Percentiles rank a stretch among this genome's conserved stretches.
These are phyloP conservation scores for Hemibagrus wyckioides DNA, from an alignment of 2,113 vertebrate genomes.

Conservation along the genomic window DNA sequence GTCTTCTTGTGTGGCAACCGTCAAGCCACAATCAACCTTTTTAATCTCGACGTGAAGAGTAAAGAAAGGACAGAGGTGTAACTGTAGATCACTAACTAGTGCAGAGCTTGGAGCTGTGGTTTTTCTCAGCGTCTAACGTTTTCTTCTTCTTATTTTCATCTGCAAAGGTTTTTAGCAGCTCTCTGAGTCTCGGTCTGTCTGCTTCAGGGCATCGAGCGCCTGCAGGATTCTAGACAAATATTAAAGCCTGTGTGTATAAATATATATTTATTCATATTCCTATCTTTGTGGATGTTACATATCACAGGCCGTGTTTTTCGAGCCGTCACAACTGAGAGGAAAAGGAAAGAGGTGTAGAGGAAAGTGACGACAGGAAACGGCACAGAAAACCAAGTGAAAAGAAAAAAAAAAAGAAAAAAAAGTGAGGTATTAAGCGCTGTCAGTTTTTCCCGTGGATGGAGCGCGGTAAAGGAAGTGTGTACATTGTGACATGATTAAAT, in stretches of 20 bases:
- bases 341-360: not conserved
- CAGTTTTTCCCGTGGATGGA: not conserved
- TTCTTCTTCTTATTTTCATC: not conserved
- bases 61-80: not conserved
- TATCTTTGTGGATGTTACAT: not conserved
- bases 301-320: not conserved
- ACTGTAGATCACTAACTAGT: not conserved
- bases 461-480: not conserved
- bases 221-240: constrained; percentile 20
- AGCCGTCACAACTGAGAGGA: not conserved
- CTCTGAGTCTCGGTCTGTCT: constrained; percentile 15
- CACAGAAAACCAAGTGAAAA: constrained; percentile 35
- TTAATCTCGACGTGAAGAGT: not conserved
- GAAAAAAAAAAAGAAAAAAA: constrained; percentile 1
- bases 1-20: not conserved
- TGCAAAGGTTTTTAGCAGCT: not conserved
- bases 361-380: constrained; percentile 40
- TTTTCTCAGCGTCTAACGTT: constrained; percentile 7
- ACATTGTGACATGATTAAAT: not conserved
- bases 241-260: constrained; percentile 13
- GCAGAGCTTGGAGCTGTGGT: not conserved
- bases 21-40: not conserved
- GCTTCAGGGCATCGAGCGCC: constrained; percentile 3
- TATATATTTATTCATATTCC: not conserved
- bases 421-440: not conserved